Evolutionary conservation across 2,797 vertebrate species (phyloP), one percentile per base, ranked within the genome.

Genomic region (Lepus oiostolus): DNA sequence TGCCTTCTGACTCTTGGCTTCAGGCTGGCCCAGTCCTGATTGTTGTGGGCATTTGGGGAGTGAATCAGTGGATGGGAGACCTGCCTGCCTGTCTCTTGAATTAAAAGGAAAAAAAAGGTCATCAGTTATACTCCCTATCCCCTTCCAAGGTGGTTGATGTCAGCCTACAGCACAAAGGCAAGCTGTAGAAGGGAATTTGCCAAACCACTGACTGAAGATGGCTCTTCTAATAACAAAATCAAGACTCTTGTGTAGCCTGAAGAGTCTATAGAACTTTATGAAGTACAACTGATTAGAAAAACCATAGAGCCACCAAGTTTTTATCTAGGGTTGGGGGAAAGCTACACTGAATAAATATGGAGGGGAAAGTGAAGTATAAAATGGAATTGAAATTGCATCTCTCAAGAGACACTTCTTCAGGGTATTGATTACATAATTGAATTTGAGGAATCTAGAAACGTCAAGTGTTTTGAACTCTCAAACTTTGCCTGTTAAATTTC

Each of bases 231-330:
- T 92, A 80, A 42, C 54, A 32, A 91, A 52, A 58, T 12, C 60
- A 35, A 76, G 52, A 60, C 16, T 30, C 7, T 42, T 91, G 75
- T 87, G 22, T 47, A 32, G 52, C 30, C 13, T 88, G 70, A 58
- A 86, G 70, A 76, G 24, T 76, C 32, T n/a, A 0, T 28, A 97
- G 93, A 83, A 76, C 90, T 95, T 83, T 89, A 96, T 89, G 96
- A 88, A 96, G 72, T 94, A 96, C 96, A 95, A 83, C 3, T 35
- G 32, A 79, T 92, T 71, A 65, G 50, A 83, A 93, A 92, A 95
- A 62, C 10, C 26, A 32, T 16, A 8, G 5, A 4, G 12, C 16
- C 80, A 42, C 79, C 38, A 76, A 17, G 30, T 71, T 32, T 93
- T 93, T 71, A 52, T 72, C n/a, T 19, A 62, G n/a, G 70, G 11